A percentile compares a stretch with the other conserved stretches of the same genome.
These are phyloP conservation scores for Takifugu flavidus DNA, from an alignment of 2,113 vertebrate genomes.

Conservation along the genomic window DNA sequence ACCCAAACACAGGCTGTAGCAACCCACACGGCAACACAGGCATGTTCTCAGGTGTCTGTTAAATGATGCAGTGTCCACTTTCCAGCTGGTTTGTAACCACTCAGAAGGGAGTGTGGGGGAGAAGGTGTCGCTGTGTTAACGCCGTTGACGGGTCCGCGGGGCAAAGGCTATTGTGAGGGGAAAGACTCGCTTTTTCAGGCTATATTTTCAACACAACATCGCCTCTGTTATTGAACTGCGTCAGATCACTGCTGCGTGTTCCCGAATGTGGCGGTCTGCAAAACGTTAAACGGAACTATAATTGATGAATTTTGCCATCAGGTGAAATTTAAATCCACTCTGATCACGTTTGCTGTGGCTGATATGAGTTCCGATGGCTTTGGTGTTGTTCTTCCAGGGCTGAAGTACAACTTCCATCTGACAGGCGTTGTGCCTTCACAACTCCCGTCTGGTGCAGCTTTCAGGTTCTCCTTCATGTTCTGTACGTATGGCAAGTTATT, in stretches of 20 bases:
- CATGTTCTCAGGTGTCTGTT: constrained; percentile 24
- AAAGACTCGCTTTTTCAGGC: neutral
- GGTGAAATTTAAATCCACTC: no score
- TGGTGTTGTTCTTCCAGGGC: no score
- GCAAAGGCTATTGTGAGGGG: neutral
- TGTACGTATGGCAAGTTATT: no score
- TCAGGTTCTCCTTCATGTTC: no score
- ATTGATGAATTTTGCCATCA: no score
- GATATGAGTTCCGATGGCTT: no score
- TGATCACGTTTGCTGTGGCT: no score
- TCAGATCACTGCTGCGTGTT: neutral
- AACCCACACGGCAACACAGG: constrained; percentile 10
- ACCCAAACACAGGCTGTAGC: constrained; percentile 11
- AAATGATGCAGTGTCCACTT: constrained; percentile 21
- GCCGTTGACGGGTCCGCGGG: constrained; percentile 42
- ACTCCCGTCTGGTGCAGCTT: no score
- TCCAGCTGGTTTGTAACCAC: constrained; percentile 31
- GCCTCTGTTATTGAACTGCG: neutral
- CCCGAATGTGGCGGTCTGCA: no score
- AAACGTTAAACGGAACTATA: no score
- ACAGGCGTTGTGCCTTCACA: no score
- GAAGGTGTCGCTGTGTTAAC: constrained; percentile 35
- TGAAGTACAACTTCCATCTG: no score
- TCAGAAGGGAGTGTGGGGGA: neutral
- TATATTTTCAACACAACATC: neutral